phyloP scores from a whole-genome alignment of 2,113 vertebrate genomes.

The Hydrolagus affinis region DNA sequence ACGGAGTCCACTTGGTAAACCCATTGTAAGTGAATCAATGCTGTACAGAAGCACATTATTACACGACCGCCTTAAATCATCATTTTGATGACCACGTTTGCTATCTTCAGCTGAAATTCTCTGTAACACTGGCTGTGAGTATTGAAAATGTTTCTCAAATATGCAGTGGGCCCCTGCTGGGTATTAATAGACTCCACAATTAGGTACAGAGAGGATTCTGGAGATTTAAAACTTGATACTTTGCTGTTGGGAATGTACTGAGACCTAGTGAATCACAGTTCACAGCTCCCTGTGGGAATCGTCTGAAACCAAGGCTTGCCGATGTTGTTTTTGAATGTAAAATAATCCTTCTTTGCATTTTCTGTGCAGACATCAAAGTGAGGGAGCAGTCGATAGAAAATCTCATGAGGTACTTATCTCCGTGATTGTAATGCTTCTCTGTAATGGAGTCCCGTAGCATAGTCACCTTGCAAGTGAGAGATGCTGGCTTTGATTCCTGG shows the following conservation, averaged over 20 bases:
- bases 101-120: background rate
- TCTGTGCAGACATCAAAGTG: slow-evolving; percentile 79
- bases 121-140: background rate
- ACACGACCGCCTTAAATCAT: no score
- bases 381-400: slow-evolving; percentile 95
- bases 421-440: slow-evolving; percentile 23
- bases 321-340: slow-evolving; percentile 35
- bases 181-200: background rate
- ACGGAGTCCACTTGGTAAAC: no score
- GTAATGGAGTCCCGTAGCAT: no score
- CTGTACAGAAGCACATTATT: no score
- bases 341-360: slow-evolving; percentile 29
- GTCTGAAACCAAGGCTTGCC: background rate
- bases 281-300: no score
- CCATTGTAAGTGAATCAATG: no score
- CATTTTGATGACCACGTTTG: background rate
- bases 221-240: background rate
- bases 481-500: no score
- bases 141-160: background rate
- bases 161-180: background rate
- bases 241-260: background rate
- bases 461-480: no score
- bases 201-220: background rate
- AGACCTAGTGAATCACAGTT: background rate
- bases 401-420: slow-evolving; percentile 76